Conservation (phyloP, 2,113 vertebrate species). For the Monarcha castaneiventris region DNA sequence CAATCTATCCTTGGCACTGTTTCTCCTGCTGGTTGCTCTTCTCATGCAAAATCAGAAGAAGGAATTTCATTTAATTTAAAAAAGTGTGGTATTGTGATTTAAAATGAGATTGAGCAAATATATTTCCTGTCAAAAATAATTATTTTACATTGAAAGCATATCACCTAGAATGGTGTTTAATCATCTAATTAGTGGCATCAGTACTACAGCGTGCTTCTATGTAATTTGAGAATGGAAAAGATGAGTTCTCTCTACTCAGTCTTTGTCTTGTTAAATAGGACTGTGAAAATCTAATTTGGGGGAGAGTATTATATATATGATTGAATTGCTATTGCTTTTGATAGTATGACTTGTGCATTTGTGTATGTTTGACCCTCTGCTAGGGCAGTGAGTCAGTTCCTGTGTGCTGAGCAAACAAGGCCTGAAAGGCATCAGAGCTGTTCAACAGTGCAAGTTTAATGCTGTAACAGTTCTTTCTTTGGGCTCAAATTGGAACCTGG, state of each 20-base stretch:
- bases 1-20: neutral
- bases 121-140: conserved; percentile 62
- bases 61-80: conserved; percentile 51
- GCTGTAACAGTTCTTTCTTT: neutral
- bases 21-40: conserved; percentile 9
- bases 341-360: conserved; percentile 6
- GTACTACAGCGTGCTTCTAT: neutral
- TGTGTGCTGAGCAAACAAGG: neutral
- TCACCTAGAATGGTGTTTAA: conserved; percentile 69
- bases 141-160: conserved; percentile 65
- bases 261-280: conserved; percentile 57
- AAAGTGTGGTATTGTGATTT: conserved; percentile 48
- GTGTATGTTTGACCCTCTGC: neutral
- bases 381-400: neutral
- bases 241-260: conserved; percentile 31
- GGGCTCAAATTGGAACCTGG: neutral
- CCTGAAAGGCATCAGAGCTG: neutral
- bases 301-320: conserved; percentile 6
- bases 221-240: conserved; percentile 27
- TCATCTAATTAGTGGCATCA: conserved; percentile 65
- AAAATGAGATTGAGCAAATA: conserved; percentile 60
- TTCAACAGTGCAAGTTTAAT: neutral
- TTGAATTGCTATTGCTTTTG: conserved; percentile 23
- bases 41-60: conserved; percentile 11
- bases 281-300: conserved; percentile 57